These are phyloP conservation scores for Hapalemur alaotrensis DNA, from an alignment of 2,797 vertebrate genomes.

Conservation along the genomic window DNA sequence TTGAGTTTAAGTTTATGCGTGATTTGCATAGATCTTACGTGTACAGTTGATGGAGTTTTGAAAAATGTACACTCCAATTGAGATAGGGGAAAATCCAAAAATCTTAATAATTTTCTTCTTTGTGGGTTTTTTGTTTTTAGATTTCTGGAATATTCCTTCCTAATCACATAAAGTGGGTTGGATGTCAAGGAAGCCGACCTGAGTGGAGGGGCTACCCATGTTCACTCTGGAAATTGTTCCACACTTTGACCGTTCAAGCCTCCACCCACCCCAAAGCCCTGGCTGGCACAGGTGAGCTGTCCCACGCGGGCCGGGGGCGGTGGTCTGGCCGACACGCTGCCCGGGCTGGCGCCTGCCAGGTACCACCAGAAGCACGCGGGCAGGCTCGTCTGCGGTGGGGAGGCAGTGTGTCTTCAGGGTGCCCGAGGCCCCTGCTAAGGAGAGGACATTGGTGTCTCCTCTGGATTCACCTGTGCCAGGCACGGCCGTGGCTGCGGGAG, in stretches of 20 bases:
- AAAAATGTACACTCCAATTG: rapidly evolving
- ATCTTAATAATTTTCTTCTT: not conserved
- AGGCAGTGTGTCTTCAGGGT: rapidly evolving
- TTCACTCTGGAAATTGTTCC: conserved; percentile 95
- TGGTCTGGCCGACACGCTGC: rapidly evolving
- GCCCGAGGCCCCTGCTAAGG: rapidly evolving
- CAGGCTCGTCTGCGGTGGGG: not conserved
- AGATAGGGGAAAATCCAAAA: rapidly evolving
- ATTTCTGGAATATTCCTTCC: conserved; percentile 94
- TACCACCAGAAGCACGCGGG: rapidly evolving
- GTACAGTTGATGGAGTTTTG: not conserved
- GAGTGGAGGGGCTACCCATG: conserved; percentile 94
- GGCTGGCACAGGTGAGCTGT: conserved; percentile 88
- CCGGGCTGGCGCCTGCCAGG: rapidly evolving
- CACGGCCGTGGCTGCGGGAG: not conserved
- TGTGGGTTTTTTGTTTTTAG: conserved; percentile 77
- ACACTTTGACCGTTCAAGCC: conserved; percentile 91
- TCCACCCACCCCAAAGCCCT: conserved; percentile 86
- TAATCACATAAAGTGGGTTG: conserved; percentile 90
- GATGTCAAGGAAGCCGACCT: conserved; percentile 93
- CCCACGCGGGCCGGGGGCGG: rapidly evolving
- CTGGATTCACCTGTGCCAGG: rapidly evolving
- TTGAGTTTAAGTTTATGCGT: rapidly evolving
- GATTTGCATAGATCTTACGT: not conserved
- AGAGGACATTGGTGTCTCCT: rapidly evolving